Evolutionary conservation across 2,113 vertebrate genomes (phyloP), one percentile per base, ranked within the genome.

Genomic region (Mustela nigripes): DNA sequence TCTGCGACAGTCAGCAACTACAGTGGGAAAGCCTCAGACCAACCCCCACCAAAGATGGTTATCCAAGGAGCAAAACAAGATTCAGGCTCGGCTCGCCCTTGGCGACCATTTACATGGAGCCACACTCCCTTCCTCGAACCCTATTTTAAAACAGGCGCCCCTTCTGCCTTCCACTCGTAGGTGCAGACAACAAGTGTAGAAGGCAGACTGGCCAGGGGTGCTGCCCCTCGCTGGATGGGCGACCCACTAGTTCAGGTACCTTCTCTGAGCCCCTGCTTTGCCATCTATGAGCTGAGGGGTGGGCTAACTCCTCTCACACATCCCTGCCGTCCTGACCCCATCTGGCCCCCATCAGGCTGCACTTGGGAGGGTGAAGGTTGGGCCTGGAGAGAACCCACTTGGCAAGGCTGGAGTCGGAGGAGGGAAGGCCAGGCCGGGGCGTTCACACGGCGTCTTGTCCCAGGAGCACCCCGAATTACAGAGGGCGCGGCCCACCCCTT

Each of bases 361-460:
- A 53, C 42, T 31, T 60, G 33, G 18, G 28, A 79, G 69, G 53
- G 33, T 53, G 36, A 53, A 73, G 67, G 71, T 9, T 15, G 14
- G 79, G 62, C 24, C 18, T 12, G 31, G 62, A 16, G 62, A 11
- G 0, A 4, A 76, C 62, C 71, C 18, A 28, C 26, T 14, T 18
- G 1, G 2, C 31, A 58, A 79, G 39, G 50, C 69, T 3, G 0
- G 21, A 8, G 60, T 39, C 39, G 58, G 7, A 73, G 1, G 21
- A 8, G 60, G 48, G 7, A 73, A 63, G 28, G 19, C 1, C 24
- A 21, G 56, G 69, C 33, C 0, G 1, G 28, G 87, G 7, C 28
- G 0, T 56, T 4, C 56, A 21, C 1, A 1, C 22, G 3, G 15
- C 39, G 26, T 48, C 16, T 48, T 0, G 7, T 26, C 39, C 36